A percentile compares a stretch with the other conserved stretches of the same genome.
phyloP scores from a whole-genome alignment of 2,888 invertebrate species.

The Anarsia innoxiella region DNA sequence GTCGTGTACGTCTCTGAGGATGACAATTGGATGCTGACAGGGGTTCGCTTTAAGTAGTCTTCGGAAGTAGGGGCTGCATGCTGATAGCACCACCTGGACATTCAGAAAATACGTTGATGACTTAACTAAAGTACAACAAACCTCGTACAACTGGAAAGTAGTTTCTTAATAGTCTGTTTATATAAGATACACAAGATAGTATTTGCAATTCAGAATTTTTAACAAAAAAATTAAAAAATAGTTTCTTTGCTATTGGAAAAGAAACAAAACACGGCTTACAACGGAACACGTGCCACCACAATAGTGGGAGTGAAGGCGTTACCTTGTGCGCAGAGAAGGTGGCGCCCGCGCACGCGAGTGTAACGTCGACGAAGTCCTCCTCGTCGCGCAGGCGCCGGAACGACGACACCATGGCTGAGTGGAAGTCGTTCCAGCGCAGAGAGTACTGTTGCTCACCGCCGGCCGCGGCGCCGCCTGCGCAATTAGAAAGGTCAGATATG shows the following conservation, averaged over 20 bases:
- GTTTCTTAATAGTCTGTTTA: too few relatives aligned
- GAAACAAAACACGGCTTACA: too few relatives aligned
- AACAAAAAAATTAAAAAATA: too few relatives aligned
- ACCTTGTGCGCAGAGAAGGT: constrained; percentile 93
- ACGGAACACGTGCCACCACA: too few relatives aligned
- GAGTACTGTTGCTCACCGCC: constrained; percentile 90
- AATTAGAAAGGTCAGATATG: too few relatives aligned
- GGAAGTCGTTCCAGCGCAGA: constrained; percentile 96
- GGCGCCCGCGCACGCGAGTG: constrained; percentile 91
- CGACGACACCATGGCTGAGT: constrained; percentile 91
- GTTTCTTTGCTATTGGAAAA: too few relatives aligned
- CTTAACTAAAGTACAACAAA: too few relatives aligned
- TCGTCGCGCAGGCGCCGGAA: constrained; percentile 92
- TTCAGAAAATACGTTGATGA: too few relatives aligned
- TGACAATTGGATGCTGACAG: constrained; percentile 93
- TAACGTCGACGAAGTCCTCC: constrained; percentile 95
- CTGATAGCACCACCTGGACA: constrained; percentile 83
- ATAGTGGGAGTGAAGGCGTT: too few relatives aligned
- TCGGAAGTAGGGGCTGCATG: constrained; percentile 94
- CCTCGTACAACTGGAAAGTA: too few relatives aligned
- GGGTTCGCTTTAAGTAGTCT: constrained; percentile 91
- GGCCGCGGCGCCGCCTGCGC: constrained; percentile 39
- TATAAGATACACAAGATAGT: too few relatives aligned
- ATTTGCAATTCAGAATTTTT: too few relatives aligned
- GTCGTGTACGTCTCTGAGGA: constrained; percentile 88